Evolutionary conservation across 2,888 invertebrate species (phyloP), one percentile per base, ranked within the genome.

Genomic region (Ormyrus rosae): DNA sequence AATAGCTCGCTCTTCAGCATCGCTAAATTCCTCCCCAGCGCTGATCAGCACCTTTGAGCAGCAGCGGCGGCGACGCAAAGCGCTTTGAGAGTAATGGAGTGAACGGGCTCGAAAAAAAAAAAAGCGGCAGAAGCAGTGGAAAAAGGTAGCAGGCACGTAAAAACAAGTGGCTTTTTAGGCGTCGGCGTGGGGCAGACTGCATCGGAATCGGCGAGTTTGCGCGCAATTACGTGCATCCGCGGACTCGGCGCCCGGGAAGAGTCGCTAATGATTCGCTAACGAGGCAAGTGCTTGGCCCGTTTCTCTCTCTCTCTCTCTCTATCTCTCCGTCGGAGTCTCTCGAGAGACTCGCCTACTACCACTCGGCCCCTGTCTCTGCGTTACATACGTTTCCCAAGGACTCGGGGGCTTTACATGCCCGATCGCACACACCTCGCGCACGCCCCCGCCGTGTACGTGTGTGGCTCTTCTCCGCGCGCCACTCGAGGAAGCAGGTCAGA

Each of bases 251-350:
- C 34, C 1, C 53, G 65, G 69, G 75, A 85, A 86, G 86, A 84
- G 84, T 85, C 85, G 86, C 86, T 87, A 88, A 88, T 88, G 88
- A 87, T 87, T 88, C 86, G 85, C 86, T 88, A 88, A 88, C 88
- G 88, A 88, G 87, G 84, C 86, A 86, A 87, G 86, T 85, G 86
- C 87, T 85, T 84, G 84, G 83, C 84, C 80, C 77, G 58, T 58
- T 55, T 67, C 50, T 51, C 13, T 55, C 58, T 48, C 64, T 70
- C 13, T 55, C 58, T 48, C 63, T 70, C 63, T 78, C 74, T 77
- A 63, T 34, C 56, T 19, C 75, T 53, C 60, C 19, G 4, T 34
- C 7, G 69, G 58, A 13, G 69, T 69, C 61, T 69, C 68, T 60
- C n/a, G 64, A 71, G 77, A 71, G 58, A 60, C 63, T 46, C 11